A percentile compares a stretch with the other conserved stretches of the same genome.
phyloP scores from a whole-genome alignment of 2,888 invertebrate species.

The Hirtodrosophila confusa region DNA sequence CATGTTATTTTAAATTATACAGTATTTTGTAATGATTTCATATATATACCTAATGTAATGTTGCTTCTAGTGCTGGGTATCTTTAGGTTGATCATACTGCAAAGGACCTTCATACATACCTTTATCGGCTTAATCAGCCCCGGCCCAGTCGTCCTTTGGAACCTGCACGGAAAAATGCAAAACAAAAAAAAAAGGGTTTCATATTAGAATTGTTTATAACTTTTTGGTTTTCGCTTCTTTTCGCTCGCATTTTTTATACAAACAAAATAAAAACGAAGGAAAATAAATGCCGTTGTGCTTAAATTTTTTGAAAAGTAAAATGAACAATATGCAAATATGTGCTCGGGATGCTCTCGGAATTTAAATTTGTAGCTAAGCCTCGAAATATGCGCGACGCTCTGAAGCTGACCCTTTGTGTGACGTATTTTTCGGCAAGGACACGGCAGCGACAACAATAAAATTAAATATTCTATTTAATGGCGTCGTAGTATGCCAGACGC shows the following conservation, averaged over 20 bases:
- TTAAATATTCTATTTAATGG: slow-evolving; percentile 80
- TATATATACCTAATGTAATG: too few relatives aligned
- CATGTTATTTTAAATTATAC: not conserved
- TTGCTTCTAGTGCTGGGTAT: slow-evolving; percentile 10
- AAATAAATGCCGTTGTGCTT: slow-evolving; percentile 45
- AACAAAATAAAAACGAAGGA: slow-evolving; percentile 12
- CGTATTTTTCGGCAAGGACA: slow-evolving; percentile 60
- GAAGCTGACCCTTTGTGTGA: slow-evolving; percentile 68
- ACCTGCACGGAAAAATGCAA: slow-evolving; percentile 37
- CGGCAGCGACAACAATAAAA: slow-evolving; percentile 64
- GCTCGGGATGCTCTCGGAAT: slow-evolving; percentile 64
- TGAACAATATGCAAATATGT: slow-evolving; percentile 72
- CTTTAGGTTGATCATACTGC: not conserved
- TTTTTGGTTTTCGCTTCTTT: slow-evolving; percentile 42
- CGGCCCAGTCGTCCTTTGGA: slow-evolving; percentile 26
- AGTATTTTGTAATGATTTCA: too few relatives aligned
- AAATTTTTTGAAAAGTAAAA: slow-evolving; percentile 42
- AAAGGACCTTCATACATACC: slow-evolving; percentile 50
- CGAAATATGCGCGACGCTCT: slow-evolving; percentile 61
- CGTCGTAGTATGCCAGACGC: slow-evolving; percentile 60
- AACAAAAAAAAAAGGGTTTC: slow-evolving; percentile 55
- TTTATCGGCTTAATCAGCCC: slow-evolving; percentile 69
- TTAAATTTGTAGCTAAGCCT: slow-evolving; percentile 70
- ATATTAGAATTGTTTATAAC: slow-evolving; percentile 68
- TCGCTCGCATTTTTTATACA: slow-evolving; percentile 7